Evolutionary conservation across 2,113 vertebrate genomes (phyloP).

Genomic region (Ondatra zibethicus): DNA sequence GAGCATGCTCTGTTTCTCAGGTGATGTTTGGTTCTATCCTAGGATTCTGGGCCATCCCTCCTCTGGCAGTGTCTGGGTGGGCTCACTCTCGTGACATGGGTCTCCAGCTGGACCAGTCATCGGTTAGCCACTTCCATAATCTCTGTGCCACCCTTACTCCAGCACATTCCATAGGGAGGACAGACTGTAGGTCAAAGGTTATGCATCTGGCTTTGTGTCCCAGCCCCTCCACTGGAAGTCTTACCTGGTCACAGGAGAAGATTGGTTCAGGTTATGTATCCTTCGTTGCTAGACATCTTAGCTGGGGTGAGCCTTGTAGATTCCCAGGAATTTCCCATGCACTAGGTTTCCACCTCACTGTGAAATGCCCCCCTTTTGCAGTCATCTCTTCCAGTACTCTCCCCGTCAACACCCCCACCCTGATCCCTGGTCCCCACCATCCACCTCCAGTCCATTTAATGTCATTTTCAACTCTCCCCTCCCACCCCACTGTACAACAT

Average conservation of each 20-base stretch:
- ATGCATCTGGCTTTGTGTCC: neutral
- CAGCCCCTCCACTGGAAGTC: neutral
- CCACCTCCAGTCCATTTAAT: neutral
- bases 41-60: neutral
- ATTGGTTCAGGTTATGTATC: neutral
- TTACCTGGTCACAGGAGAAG: neutral
- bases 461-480: neutral
- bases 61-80: neutral
- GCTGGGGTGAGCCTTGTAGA: neutral
- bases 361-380: neutral
- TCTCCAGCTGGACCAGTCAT: neutral
- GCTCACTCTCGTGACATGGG: neutral
- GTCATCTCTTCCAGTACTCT: neutral
- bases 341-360: neutral
- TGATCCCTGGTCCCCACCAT: neutral
- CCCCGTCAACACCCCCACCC: neutral
- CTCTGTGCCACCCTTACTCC: neutral
- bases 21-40: neutral
- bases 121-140: neutral
- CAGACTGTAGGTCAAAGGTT: neutral
- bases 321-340: neutral
- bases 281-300: neutral
- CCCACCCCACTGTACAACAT: neutral
- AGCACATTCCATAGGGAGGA: neutral
- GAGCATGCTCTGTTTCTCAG: neutral